Percentiles rank a stretch among this genome's conserved stretches.
phyloP scores from a whole-genome alignment of 1,140 invertebrate species.

The Calliopsis andreniformis region DNA sequence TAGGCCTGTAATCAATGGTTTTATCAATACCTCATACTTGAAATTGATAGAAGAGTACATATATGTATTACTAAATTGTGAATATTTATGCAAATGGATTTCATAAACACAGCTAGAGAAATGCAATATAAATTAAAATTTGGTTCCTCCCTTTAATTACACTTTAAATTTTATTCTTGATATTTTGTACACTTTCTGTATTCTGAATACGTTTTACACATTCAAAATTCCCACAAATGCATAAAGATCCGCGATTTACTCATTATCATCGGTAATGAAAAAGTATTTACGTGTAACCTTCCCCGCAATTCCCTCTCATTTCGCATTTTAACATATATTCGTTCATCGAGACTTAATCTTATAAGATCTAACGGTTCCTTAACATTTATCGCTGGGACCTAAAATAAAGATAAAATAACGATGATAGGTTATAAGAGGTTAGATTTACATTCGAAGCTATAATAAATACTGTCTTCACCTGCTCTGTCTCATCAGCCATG shows the following conservation, averaged over 20 bases:
- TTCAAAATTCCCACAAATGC: too few species aligned
- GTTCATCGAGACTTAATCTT: slow-evolving; percentile 96
- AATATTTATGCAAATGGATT: too few species aligned
- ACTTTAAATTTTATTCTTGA: too few species aligned
- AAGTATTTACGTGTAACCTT: slow-evolving; percentile 91
- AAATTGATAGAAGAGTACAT: background rate
- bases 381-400: slow-evolving; percentile 92
- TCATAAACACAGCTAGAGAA: too few species aligned
- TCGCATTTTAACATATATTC: slow-evolving; percentile 99
- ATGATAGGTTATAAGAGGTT: slow-evolving; percentile 2
- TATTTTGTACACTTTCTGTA: too few species aligned
- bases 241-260: too few species aligned
- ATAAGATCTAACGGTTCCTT: slow-evolving; percentile 99
- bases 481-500: slow-evolving; percentile 80
- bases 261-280: too few species aligned
- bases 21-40: background rate
- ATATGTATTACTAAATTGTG: too few species aligned
- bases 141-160: too few species aligned
- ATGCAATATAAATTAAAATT: too few species aligned
- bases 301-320: slow-evolving; percentile 97
- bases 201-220: too few species aligned
- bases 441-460: background rate
- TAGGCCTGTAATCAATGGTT: slow-evolving; percentile 89
- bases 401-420: slow-evolving; percentile 5
- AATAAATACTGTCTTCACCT: slow-evolving; percentile 68